Base-by-base conservation (phyloP, 1,140 invertebrate species). In the Venustaconcha ellipsiformis region DNA sequence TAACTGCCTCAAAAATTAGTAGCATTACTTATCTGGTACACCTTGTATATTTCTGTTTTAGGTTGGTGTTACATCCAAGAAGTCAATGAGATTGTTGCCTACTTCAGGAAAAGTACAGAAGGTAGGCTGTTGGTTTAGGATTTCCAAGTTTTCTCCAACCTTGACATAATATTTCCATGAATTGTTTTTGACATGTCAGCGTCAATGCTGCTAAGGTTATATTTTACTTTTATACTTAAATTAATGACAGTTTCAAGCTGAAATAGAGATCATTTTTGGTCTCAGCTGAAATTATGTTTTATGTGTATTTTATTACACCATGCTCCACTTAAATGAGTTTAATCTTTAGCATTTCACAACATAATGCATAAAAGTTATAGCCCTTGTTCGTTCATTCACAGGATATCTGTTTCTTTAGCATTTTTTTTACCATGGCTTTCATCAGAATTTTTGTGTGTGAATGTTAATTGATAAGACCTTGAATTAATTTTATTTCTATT, bases 41-140 rank as follows among this genome's bases (percentile, higher is more conserved):
- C 55, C 14, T 62, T 48, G n/a, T 11, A 30, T 73, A 71, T 72
- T 67, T 70, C 74, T 59, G 78, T 82, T 78, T 55, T 70, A 88
- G 87, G 86, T 83, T 70, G 86, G 86, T 58, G 83, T 85, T 14
- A 90, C 87, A 66, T 86, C 82, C 56, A 83, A 75, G 64, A 86
- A 88, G 63, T 81, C 84, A 20, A 84, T 89, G 82, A 83, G 79
- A 67, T 75, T 90, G 3, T 79, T 90, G 18, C 88, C 87, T 57
- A 62, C 77, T n/a, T 57, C 83, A 60, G 86, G 86, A n/a, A 84
- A 86, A 80, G 75, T 83, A 71, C 87, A 89, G 76, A 88, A 85
- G 83, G 88, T 90, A 79, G 48, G 70, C 14, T 37, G 14, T 20
- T 55, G 14, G 20, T 17, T 69, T 67, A 20, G 23, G 17, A 6